Evolutionary conservation across 2,797 vertebrate genomes (phyloP).

Genomic region (Serranus cabrilla): DNA sequence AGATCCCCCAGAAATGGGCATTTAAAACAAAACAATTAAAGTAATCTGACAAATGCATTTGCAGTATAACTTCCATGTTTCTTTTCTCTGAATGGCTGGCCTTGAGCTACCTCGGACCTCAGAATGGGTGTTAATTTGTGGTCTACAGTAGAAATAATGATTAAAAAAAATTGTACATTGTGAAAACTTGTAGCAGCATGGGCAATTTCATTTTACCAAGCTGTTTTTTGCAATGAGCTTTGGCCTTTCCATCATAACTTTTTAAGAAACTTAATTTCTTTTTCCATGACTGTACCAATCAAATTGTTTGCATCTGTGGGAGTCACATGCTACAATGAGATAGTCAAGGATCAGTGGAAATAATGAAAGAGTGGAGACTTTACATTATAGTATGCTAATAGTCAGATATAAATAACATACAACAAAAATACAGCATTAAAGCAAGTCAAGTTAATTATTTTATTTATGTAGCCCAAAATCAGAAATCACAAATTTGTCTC

Average conservation of each 20-base stretch:
- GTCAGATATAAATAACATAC: not conserved
- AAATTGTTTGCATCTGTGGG: not conserved
- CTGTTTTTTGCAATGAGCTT: not conserved
- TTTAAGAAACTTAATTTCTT: not conserved
- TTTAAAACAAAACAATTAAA: slow-evolving; percentile 19
- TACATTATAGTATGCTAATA: too few relatives aligned
- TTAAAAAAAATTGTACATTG: not conserved
- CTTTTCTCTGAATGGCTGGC: not conserved
- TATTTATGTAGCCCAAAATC: too few relatives aligned
- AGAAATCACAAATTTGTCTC: too few relatives aligned
- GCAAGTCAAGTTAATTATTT: not conserved
- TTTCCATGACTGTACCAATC: not conserved
- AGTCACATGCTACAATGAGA: too few relatives aligned
- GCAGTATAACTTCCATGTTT: not conserved
- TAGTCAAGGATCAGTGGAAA: not conserved
- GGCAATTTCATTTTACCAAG: too few relatives aligned
- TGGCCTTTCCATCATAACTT: not conserved
- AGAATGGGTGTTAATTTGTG: not conserved
- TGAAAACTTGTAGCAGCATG: too few relatives aligned
- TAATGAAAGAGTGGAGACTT: too few relatives aligned
- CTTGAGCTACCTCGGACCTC: slow-evolving; percentile 7
- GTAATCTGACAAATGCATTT: slow-evolving; percentile 19
- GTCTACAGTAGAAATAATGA: not conserved
- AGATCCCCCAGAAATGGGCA: not conserved
- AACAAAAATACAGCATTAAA: not conserved